A percentile compares a stretch with the other conserved stretches of the same genome.
Evolutionary conservation across 2,888 invertebrate species (phyloP).

Genomic region (Acrobeloides nanus): DNA sequence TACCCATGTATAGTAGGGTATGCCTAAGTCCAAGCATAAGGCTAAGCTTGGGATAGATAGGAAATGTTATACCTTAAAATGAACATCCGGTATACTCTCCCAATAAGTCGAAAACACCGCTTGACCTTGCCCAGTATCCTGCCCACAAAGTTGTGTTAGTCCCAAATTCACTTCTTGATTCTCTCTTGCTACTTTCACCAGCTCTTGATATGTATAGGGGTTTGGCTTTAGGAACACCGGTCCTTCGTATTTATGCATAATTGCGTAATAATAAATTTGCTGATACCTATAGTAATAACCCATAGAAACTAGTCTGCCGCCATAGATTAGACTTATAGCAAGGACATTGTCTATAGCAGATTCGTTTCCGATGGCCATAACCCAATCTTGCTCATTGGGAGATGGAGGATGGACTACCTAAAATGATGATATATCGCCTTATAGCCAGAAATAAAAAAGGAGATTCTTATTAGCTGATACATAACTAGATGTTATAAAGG

Average conservation of each 20-base stretch:
- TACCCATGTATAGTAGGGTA: too few relatives aligned
- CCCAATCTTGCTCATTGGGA: conserved; percentile 50
- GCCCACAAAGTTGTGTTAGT: conserved; percentile 51
- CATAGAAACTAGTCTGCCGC: conserved; percentile 48
- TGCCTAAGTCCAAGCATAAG: too few relatives aligned
- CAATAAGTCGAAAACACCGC: conserved; percentile 49
- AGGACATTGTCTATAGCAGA: conserved; percentile 43
- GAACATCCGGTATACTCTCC: conserved; percentile 45
- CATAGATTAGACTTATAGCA: conserved; percentile 9
- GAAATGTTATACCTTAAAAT: conserved; percentile 41
- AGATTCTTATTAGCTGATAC: too few relatives aligned
- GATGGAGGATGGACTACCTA: conserved; percentile 44
- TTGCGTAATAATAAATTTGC: conserved; percentile 40
- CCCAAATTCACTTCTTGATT: conserved; percentile 48
- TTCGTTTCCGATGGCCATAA: conserved; percentile 43
- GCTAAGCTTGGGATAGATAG: too few relatives aligned
- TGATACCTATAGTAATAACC: conserved; percentile 32
- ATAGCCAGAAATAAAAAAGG: too few relatives aligned
- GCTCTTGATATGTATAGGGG: conserved; percentile 46
- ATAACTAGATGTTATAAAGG: too few relatives aligned
- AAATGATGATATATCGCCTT: conserved; percentile 2
- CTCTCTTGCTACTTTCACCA: conserved; percentile 43
- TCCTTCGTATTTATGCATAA: conserved; percentile 49
- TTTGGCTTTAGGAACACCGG: conserved; percentile 50
- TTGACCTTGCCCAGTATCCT: conserved; percentile 39